Percentiles rank a stretch among this genome's conserved stretches.
phyloP scores from a whole-genome alignment of 2,797 vertebrate genomes.

The Melanotaenia nigrans region DNA sequence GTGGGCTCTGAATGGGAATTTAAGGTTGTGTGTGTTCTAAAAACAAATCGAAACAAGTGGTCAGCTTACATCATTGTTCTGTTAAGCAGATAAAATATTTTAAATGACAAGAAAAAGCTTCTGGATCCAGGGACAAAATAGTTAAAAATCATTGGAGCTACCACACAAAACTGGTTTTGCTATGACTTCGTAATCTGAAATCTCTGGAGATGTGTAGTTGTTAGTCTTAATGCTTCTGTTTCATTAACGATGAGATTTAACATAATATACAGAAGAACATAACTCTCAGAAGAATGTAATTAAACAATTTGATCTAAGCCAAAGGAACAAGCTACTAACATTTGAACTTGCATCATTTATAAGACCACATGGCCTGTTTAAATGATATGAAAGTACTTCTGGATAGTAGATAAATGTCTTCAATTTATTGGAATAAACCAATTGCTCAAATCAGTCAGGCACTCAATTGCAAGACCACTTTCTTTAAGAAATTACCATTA shows the following conservation, averaged over 20 bases:
- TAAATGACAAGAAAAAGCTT: not conserved
- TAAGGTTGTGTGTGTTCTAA: not conserved
- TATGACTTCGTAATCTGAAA: not conserved
- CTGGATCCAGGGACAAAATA: not conserved
- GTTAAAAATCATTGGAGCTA: not conserved
- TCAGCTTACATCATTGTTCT: not conserved
- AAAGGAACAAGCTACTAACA: slow-evolving; percentile 8
- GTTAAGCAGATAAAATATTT: slow-evolving; percentile 4
- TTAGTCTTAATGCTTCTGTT: not conserved
- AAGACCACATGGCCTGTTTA: slow-evolving; percentile 11
- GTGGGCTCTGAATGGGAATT: slow-evolving; percentile 45
- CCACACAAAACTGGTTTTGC: not conserved
- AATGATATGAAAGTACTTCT: slow-evolving; percentile 27
- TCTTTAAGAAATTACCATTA: not conserved
- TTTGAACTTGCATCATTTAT: slow-evolving; percentile 18
- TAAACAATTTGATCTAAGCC: slow-evolving; percentile 1
- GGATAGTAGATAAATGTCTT: not conserved
- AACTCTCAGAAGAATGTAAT: not conserved
- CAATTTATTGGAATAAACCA: not conserved
- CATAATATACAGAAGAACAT: not conserved
- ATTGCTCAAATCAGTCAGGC: not conserved
- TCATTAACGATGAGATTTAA: not conserved
- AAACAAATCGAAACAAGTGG: not conserved
- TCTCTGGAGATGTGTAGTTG: not conserved
- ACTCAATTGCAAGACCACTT: not conserved